Evolutionary conservation across 2,888 invertebrate genomes (phyloP).

Genomic region (Allygus modestus): DNA sequence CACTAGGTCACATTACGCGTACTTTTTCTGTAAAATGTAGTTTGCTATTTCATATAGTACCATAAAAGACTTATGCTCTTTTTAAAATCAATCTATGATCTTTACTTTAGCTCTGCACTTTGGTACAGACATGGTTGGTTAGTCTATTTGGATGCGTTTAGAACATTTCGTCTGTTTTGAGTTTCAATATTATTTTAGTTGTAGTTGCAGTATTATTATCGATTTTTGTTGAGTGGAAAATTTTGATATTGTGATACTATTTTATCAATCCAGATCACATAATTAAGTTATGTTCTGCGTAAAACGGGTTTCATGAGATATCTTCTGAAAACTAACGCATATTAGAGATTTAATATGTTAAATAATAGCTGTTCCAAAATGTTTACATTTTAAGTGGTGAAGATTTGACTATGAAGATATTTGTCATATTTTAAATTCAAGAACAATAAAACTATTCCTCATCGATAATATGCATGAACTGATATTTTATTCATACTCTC

Average conservation of each 20-base stretch:
- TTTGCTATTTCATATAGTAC: too few species aligned
- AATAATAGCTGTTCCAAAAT: not conserved
- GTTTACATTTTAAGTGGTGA: not conserved
- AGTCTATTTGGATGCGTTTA: slow-evolving; percentile 25
- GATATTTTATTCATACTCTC: not conserved
- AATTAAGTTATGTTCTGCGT: not conserved
- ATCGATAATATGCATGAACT: slow-evolving; percentile 1
- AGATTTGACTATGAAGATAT: not conserved
- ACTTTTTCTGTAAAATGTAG: too few species aligned
- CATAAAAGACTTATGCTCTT: too few species aligned
- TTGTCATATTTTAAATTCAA: not conserved
- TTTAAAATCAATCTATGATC: too few species aligned
- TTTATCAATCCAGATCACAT: not conserved
- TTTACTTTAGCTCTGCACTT: too few species aligned
- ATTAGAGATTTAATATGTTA: not conserved
- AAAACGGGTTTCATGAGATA: not conserved
- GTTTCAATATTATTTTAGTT: not conserved
- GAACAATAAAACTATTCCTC: not conserved
- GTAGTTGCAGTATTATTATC: slow-evolving; percentile 18
- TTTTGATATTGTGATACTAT: not conserved
- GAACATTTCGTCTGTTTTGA: slow-evolving; percentile 29
- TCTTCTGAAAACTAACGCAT: not conserved
- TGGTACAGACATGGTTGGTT: not conserved
- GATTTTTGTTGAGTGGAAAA: not conserved
- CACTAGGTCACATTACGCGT: too few species aligned